phyloP scores from a whole-genome alignment of 1,140 invertebrate species.

The Anoplolepis gracilipes region DNA sequence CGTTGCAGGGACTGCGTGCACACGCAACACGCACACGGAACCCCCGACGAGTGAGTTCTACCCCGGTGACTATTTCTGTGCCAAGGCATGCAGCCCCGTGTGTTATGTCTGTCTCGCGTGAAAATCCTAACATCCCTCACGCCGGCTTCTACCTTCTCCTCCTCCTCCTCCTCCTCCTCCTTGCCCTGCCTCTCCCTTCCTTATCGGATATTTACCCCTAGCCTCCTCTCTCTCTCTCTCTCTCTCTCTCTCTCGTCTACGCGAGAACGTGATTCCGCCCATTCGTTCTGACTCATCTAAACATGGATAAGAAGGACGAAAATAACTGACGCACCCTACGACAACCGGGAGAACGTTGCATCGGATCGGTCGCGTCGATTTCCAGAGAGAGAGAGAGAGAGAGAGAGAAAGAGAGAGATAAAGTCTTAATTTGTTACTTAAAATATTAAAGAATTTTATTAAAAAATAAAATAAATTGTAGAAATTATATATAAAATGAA shows the following conservation, averaged over 20 bases:
- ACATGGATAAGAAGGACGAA: slow-evolving; percentile 65
- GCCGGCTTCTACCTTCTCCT: background rate
- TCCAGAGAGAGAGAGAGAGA: background rate
- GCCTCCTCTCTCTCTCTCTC: too few relatives aligned
- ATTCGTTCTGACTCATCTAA: slow-evolving; percentile 70
- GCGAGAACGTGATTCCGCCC: slow-evolving; percentile 42
- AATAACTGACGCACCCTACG: slow-evolving; percentile 63
- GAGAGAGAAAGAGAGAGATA: too few relatives aligned
- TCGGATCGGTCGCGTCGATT: slow-evolving; percentile 52
- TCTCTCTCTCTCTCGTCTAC: slow-evolving; percentile 43
- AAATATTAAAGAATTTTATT: background rate
- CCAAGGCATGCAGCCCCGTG: slow-evolving; percentile 22
- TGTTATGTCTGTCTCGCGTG: slow-evolving; percentile 37
- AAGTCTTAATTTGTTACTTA: background rate
- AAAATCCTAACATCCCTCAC: slow-evolving; percentile 70
- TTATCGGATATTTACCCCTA: slow-evolving; percentile 66
- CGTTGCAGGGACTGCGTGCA: slow-evolving; percentile 71
- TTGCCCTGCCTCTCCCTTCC: background rate
- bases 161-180: background rate
- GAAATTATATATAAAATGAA: too few relatives aligned
- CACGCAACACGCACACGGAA: slow-evolving; percentile 36
- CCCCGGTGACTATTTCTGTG: slow-evolving; percentile 78
- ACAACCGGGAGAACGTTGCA: slow-evolving; percentile 65
- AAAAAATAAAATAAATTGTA: background rate
- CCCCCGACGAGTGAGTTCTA: slow-evolving; percentile 26